These are phyloP conservation scores for Lepisosteus oculatus DNA, from an alignment of 2,113 vertebrate species.

Conservation along the genomic window DNA sequence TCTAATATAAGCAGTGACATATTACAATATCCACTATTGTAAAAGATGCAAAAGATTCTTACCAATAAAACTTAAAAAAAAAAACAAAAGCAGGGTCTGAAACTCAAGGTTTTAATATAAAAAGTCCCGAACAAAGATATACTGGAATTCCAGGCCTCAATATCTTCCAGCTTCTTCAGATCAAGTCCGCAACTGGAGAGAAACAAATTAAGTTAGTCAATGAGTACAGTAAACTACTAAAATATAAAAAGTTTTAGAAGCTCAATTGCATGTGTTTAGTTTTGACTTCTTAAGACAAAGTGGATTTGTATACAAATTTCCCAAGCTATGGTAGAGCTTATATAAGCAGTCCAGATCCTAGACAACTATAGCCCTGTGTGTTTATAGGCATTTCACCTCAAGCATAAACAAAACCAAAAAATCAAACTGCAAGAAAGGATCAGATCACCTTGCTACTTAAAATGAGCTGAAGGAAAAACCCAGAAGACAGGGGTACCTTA, in stretches of 20 bases:
- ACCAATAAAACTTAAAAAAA: not conserved
- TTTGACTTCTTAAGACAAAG: not conserved
- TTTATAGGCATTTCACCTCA: too few species aligned
- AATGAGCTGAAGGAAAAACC: too few species aligned
- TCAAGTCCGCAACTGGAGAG: conserved; percentile 62
- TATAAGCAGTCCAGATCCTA: too few species aligned
- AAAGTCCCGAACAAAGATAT: not conserved
- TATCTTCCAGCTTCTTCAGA: conserved; percentile 41
- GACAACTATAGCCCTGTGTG: too few species aligned
- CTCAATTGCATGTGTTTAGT: too few species aligned
- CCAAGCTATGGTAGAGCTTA: too few species aligned
- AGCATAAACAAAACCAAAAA: too few species aligned
- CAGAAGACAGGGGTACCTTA: too few species aligned
- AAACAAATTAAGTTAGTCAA: not conserved
- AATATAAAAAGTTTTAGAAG: not conserved
- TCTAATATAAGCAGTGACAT: not conserved
- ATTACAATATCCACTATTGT: not conserved
- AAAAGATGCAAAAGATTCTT: not conserved
- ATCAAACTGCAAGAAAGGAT: too few species aligned
- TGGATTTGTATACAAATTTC: not conserved
- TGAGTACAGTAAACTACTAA: too few species aligned
- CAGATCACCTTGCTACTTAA: too few species aligned
- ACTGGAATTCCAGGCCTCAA: not conserved
- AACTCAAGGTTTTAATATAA: conserved; percentile 5
- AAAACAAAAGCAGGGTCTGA: conserved; percentile 7